Base-by-base conservation (phyloP, 64 coral and sea anemone genomes). In the Catalaphyllia jardinei region DNA sequence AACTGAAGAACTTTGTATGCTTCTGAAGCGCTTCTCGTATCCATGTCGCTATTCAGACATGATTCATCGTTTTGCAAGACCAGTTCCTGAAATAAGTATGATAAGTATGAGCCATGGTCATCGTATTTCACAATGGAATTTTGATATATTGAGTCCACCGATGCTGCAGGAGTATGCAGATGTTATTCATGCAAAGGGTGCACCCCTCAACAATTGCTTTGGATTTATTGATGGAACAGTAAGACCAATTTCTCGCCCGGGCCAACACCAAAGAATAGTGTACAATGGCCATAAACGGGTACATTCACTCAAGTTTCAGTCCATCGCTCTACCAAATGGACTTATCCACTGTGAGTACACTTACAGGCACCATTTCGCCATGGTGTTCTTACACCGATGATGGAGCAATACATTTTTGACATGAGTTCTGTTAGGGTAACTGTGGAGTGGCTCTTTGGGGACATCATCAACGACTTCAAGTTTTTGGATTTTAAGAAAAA, bases 1-100 rank as follows among this genome's bases (percentile, higher is more conserved):
- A 77, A 49, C 74, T 31, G 74, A 77, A 38, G 74, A 16, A 46
- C 74, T 77, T 77, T 51, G 74, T 77, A 77, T 77, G 74, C 74
- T 77, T 77, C 74, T 77, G 31, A 77, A 77, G 49, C 38, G 74
- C 49, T 50, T 77, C 31, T 31, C 74, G 49, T 77, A 77, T 38
- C 74, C 74, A 46, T 31, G 38, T 77, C 33, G 74, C 49, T 77
- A 77, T 38, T 77, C 42, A 46, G 74, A 77, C 74, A 77, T 77
- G 74, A 38, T 77, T 31, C 74, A 31, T 46, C 38, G 74, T 46
- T 77, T 77, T 77, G 74, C 74, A 77, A 16, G 74, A 46, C 74
- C 74, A 77, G 74, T 77, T 77, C 74, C 74, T 46, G 74, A 46
- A 38, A 46, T 77, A 38, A 77, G 74, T 38, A 51, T 77, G 74